These are phyloP conservation scores for Synergus japonicus DNA, from an alignment of 2,888 invertebrate species.

Conservation along the genomic window DNA sequence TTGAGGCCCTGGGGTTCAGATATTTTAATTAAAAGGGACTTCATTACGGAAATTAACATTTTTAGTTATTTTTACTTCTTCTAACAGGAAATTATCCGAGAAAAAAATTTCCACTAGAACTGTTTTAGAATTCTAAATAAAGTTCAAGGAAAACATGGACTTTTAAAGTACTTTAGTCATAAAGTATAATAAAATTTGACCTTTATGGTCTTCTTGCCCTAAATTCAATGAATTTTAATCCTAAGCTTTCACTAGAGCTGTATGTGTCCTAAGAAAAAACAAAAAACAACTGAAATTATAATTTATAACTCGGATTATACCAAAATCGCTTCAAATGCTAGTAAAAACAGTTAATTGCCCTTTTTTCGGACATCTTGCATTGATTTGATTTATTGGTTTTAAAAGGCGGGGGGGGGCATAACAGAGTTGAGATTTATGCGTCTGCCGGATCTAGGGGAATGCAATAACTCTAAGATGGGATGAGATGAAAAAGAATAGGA, in stretches of 20 bases:
- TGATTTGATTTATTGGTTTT: too few relatives aligned
- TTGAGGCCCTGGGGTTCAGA: background rate
- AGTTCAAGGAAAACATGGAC: too few relatives aligned
- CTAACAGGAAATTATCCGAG: background rate
- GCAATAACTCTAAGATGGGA: constrained; percentile 16
- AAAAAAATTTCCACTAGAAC: background rate
- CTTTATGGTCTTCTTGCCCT: too few relatives aligned
- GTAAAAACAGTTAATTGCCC: background rate
- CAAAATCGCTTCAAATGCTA: background rate
- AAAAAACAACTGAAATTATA: too few relatives aligned
- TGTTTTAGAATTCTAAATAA: too few relatives aligned
- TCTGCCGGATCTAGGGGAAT: constrained; percentile 18
- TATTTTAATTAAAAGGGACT: background rate
- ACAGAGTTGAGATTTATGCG: constrained; percentile 31
- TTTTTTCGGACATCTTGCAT: background rate
- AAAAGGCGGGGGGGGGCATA: background rate
- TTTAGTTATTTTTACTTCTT: background rate
- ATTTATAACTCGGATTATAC: too few relatives aligned
- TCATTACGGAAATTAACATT: background rate
- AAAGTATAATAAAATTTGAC: too few relatives aligned
- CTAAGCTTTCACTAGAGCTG: too few relatives aligned
- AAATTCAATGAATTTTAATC: too few relatives aligned
- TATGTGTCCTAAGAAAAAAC: too few relatives aligned
- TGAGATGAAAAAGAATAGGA: constrained; percentile 20
- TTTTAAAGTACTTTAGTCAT: too few relatives aligned